A percentile compares a stretch with the other conserved stretches of the same genome.
phyloP scores from a whole-genome alignment of 2,113 vertebrate genomes.

The Cebidichthys violaceus region DNA sequence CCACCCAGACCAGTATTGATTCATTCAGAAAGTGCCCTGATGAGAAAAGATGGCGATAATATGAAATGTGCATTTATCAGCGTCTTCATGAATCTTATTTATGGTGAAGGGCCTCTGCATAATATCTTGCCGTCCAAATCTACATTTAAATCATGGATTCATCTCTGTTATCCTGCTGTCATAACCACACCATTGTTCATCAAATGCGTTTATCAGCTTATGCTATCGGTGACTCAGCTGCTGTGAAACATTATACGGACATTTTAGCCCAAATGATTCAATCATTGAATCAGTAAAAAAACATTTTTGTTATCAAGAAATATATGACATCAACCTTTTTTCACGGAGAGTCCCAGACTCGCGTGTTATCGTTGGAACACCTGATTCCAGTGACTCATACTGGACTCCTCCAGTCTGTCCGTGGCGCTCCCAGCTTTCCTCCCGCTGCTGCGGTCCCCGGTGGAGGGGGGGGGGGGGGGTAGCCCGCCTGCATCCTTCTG shows the following conservation, averaged over 20 bases:
- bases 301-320: slow-evolving; percentile 67
- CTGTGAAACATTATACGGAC: slow-evolving; percentile 22
- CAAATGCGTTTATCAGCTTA: slow-evolving; percentile 20
- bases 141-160: slow-evolving; percentile 58
- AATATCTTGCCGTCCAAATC: slow-evolving; percentile 66
- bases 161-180: slow-evolving; percentile 39
- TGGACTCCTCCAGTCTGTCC: slow-evolving; percentile 43
- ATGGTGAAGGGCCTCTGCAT: slow-evolving; percentile 70
- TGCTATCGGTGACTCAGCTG: slow-evolving; percentile 10
- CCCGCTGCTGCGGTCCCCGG: slow-evolving; percentile 46
- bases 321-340: slow-evolving; percentile 56
- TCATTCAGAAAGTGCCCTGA: slow-evolving; percentile 81
- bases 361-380: slow-evolving; percentile 74
- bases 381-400: slow-evolving; percentile 72
- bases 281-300: slow-evolving; percentile 42
- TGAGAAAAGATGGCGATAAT: slow-evolving; percentile 76
- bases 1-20: slow-evolving; percentile 81
- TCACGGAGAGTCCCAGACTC: slow-evolving; percentile 46
- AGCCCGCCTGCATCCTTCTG: slow-evolving; percentile 56
- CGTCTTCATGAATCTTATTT: slow-evolving; percentile 82
- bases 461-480: slow-evolving; percentile 32
- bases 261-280: slow-evolving; percentile 35
- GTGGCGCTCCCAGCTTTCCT: slow-evolving; percentile 57
- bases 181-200: slow-evolving; percentile 51
- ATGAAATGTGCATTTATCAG: slow-evolving; percentile 77